These are phyloP conservation scores for Pelusios castaneus DNA, from an alignment of 2,113 vertebrate genomes.

Conservation along the genomic window DNA sequence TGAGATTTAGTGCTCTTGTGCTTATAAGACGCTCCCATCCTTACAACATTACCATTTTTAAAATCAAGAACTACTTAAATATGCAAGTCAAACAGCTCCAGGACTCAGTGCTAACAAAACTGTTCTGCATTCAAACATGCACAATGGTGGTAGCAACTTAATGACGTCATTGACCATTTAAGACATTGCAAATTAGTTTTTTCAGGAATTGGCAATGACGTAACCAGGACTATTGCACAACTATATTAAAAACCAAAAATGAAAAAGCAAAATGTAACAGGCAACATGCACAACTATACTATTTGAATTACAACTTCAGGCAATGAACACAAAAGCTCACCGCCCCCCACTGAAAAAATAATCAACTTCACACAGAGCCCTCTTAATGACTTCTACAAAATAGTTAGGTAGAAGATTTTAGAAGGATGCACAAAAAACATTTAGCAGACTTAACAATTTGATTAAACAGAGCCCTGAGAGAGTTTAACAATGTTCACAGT, in stretches of 20 bases:
- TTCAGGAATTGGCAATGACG: slow-evolving; percentile 30
- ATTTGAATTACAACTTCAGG: slow-evolving; percentile 64
- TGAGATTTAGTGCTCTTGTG: background rate
- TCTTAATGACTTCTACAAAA: slow-evolving; percentile 59
- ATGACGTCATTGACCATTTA: slow-evolving; percentile 31
- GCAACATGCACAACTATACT: slow-evolving; percentile 77
- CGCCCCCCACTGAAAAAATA: slow-evolving; percentile 17
- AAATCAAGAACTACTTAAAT: background rate
- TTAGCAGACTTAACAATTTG: slow-evolving; percentile 83
- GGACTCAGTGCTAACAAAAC: background rate
- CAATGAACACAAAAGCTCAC: slow-evolving; percentile 68
- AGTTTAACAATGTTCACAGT: slow-evolving; percentile 85
- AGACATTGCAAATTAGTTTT: slow-evolving; percentile 39
- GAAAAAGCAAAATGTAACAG: slow-evolving; percentile 72
- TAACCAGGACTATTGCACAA: no score
- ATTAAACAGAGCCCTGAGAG: slow-evolving; percentile 82
- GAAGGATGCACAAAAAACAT: slow-evolving; percentile 83
- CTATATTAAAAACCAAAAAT: slow-evolving; percentile 47
- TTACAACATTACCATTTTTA: background rate
- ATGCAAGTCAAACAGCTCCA: background rate
- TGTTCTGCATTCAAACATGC: background rate
- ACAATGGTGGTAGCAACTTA: background rate
- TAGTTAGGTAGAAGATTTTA: slow-evolving; percentile 71
- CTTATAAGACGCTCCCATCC: background rate
- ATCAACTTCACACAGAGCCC: slow-evolving; percentile 52